Evolutionary conservation across 2,888 invertebrate genomes (phyloP), one percentile per base, ranked within the genome.

Genomic region (Hypolimnas misippus): DNA sequence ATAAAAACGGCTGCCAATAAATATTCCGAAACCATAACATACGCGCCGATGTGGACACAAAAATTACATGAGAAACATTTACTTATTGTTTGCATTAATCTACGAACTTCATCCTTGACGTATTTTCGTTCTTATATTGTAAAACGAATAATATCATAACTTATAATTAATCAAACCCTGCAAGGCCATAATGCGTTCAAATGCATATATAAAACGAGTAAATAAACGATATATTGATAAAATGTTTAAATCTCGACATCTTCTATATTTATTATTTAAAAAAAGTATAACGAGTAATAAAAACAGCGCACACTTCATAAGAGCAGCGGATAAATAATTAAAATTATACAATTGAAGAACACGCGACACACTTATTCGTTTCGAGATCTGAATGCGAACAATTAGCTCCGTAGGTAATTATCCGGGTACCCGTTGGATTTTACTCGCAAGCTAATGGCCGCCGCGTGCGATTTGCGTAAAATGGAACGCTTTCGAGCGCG

Each of bases 331-430:
- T 46, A 19, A 10, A 21, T 21, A 46, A 46, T 46, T 51, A 16
- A 33, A 33, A 51, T 19, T 51, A 51, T 51, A 44, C 29, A 56
- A 56, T 44, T 52, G 44, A 62, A 57, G 52, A 56, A 52, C 52
- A 35, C 68, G 70, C 66, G 68, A 70, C 62, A 69, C 69, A 70
- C 70, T 71, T 64, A 60, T 65, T 68, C 72, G 76, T 79, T 78
- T 75, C 75, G 64, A 76, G 73, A 72, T 70, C 71, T 73, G 70
- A 68, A 68, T 72, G 72, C 68, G 75, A 81, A 85, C 85, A 88
- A 87, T 87, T 87, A 87, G 82, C 70, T 72, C 70, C 69, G 74
- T 72, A 68, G 71, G 83, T 83, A 87, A 87, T 87, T 87, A 86
- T 79, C 81, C 83, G 77, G 76, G 76, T 75, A 77, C 72, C 80